Evolutionary conservation across 1,140 invertebrate species (phyloP), one percentile per base, ranked within the genome.

Genomic region (Zeugodacus cucurbitae): DNA sequence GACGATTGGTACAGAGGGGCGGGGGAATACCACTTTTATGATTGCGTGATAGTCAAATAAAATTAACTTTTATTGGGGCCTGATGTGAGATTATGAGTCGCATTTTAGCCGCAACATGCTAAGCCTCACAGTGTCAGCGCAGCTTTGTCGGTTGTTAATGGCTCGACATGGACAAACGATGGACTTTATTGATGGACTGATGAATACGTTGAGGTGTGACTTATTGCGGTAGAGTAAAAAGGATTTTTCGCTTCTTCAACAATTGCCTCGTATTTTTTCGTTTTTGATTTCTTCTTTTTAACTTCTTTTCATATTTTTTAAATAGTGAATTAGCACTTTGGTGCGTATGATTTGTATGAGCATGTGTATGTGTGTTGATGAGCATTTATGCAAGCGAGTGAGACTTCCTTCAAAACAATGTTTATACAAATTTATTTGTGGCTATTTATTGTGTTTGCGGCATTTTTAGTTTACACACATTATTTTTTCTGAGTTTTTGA

Each of bases 11-110:
- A 41, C 10, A 17, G 34, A n/a, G 34, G 70, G 34, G 37, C n/a
- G n/a, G n/a, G n/a, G n/a, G n/a, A n/a, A n/a, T n/a, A 41, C 41
- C 48, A 5, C 20, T 29, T 82, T 82, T 82, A 82, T 54, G 41
- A 54, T 82, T 82, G 41, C 74, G 74, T 48, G 20, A 82, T 82
- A 82, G 74, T 48, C 74, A 82, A 82, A 82, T 41, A 82, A 82
- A 82, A 82, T 82, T 82, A 82, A 82, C 34, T 82, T 82, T 82
- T 82, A 82, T 82, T 82, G 74, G 74, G 74, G 74, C 74, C 74
- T 82, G 74, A 82, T 82, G 74, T 82, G 74, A 82, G 74, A 82
- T 82, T 82, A 82, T 82, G 74, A 82, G 74, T 54, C 41, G 74
- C 74, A 8, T 48, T 48, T 44, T 82, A 48, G 74, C 48, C 37